A percentile compares a stretch with the other conserved stretches of the same genome.
phyloP scores from a whole-genome alignment of 2,113 vertebrate genomes.

The Grantiella picta region DNA sequence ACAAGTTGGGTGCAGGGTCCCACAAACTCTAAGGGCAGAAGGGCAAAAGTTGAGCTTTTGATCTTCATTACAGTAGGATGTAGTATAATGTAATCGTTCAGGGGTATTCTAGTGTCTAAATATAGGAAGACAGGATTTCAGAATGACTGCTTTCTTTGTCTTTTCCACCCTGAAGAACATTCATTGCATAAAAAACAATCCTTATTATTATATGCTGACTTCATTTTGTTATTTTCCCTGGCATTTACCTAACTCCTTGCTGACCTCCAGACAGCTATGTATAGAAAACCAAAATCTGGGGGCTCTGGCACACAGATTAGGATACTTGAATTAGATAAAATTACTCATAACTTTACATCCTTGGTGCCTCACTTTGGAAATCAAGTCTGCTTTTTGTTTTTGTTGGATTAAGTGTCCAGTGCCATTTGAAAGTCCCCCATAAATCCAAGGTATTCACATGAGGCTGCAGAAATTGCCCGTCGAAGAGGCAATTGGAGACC shows the following conservation, averaged over 20 bases:
- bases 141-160: background rate
- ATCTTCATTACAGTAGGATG: background rate
- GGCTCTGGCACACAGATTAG: background rate
- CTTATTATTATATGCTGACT: background rate
- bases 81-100: background rate
- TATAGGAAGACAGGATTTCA: background rate
- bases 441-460: background rate
- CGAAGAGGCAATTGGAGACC: fast-evolving
- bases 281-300: background rate
- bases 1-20: background rate
- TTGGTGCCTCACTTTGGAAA: background rate
- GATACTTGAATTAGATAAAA: background rate
- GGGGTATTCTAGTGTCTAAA: background rate
- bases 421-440: background rate
- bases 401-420: background rate
- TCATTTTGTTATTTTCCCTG: background rate
- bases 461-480: background rate
- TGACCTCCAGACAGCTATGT: background rate
- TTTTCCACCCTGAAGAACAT: background rate
- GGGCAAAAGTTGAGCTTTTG: conserved; percentile 26
- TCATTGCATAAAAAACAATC: background rate
- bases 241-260: background rate
- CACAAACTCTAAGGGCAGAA: background rate
- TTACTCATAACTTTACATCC: fast-evolving
- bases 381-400: background rate